Evolutionary conservation across 2,888 invertebrate species (phyloP).

Genomic region (Norana najaformis): DNA sequence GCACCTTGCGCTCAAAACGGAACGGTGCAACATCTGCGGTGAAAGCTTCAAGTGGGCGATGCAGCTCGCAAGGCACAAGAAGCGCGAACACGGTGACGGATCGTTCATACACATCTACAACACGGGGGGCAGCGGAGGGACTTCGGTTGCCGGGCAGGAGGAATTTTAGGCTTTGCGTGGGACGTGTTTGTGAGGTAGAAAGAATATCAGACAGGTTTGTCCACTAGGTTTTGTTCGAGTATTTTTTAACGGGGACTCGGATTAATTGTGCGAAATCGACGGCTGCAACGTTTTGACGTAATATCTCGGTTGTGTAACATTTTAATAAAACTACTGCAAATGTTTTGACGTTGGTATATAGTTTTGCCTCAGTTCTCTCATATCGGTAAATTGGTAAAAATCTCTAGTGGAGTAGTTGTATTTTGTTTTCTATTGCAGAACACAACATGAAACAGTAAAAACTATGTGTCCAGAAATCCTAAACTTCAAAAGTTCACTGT

Average conservation of each 20-base stretch:
- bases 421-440: too few relatives aligned
- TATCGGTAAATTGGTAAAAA: too few relatives aligned
- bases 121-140: background rate
- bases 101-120: slow-evolving; percentile 35
- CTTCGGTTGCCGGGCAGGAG: slow-evolving; percentile 2
- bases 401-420: too few relatives aligned
- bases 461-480: background rate
- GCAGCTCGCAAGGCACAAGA: slow-evolving; percentile 40
- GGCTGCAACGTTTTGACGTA: too few relatives aligned
- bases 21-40: slow-evolving; percentile 39
- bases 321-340: too few relatives aligned
- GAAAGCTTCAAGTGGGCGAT: slow-evolving; percentile 41
- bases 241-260: too few relatives aligned
- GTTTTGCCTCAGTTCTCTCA: too few relatives aligned
- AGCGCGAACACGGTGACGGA: slow-evolving; percentile 37
- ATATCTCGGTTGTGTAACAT: too few relatives aligned
- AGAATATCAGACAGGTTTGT: background rate
- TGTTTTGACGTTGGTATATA: too few relatives aligned
- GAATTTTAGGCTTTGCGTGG: background rate
- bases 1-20: slow-evolving; percentile 36
- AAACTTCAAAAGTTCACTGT: background rate
- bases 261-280: too few relatives aligned
- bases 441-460: background rate
- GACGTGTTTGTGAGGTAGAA: background rate
- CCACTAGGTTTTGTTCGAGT: too few relatives aligned